phyloP scores from a whole-genome alignment of 2,888 invertebrate genomes.

The Physocephala rufipes region DNA sequence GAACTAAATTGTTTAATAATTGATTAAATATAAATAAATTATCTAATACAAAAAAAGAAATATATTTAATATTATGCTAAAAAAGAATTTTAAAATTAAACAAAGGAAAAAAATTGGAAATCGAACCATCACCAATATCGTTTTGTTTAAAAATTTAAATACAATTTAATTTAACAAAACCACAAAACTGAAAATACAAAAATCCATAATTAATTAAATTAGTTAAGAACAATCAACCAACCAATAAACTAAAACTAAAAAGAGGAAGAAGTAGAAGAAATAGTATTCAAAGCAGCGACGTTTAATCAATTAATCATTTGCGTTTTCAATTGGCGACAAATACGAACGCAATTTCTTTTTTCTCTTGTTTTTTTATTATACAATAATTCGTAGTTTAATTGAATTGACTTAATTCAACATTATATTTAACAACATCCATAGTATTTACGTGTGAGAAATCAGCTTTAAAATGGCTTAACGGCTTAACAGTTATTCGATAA shows the following conservation, averaged over 20 bases:
- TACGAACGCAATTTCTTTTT: too few relatives aligned
- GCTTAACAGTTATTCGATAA: conserved; percentile 23
- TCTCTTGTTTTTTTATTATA: not conserved
- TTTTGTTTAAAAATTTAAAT: not conserved
- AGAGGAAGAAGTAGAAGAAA: not conserved
- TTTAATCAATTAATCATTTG: not conserved
- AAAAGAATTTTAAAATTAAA: not conserved
- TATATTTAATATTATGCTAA: conserved; percentile 19
- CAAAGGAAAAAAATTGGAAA: not conserved
- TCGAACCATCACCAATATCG: not conserved
- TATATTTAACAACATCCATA: conserved; percentile 7
- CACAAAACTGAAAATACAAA: conserved; percentile 7
- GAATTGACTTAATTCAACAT: not conserved
- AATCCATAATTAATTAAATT: conserved; percentile 14
- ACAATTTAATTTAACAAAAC: not conserved
- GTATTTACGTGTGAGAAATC: conserved; percentile 32
- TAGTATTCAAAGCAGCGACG: not conserved
- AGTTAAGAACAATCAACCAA: not conserved
- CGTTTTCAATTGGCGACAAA: too few relatives aligned
- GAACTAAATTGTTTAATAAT: too few relatives aligned
- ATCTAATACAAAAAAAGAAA: too few relatives aligned
- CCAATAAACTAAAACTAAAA: conserved; percentile 5
- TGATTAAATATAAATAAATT: too few relatives aligned
- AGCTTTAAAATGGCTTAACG: conserved; percentile 34
- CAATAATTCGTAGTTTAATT: not conserved